Base-by-base conservation (phyloP, 2,888 invertebrate species). In the Psylliodes chrysocephalus region DNA sequence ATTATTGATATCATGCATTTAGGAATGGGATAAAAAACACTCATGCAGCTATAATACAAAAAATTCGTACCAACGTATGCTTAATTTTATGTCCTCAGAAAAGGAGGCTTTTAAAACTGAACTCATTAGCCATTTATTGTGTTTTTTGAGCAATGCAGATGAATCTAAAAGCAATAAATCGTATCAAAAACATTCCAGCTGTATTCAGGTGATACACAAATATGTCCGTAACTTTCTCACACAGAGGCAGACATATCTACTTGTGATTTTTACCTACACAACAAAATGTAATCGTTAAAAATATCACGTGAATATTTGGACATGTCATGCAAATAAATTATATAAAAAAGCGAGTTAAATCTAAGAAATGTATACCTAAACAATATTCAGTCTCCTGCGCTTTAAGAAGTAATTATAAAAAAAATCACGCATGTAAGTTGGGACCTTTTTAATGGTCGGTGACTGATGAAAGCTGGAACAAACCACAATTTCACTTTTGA, bases 31-130 rank as follows among this genome's bases (percentile, higher is more conserved):
- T 12, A 15, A 17, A 18, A 33, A 12, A 42, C 25, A 35, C 25
- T 25, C 35, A 30, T 56, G 40, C 56, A 59, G 35, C 59, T 54
- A 25, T 35, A 52, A 18, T 40, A 59, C 22, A 63, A 28, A 52
- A 65, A 64, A 62, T 62, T 73, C 77, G 73, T 82, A 83, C 83
- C 83, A 83, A 83, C 81, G 78, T 77, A 84, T 81, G 74, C 77
- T 82, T 79, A 84, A 82, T 78, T 82, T 82, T 76, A 83, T 79
- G 81, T 82, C 81, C 78, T 83, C 83, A 77, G 82, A 80, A 82
- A 83, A 84, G 75, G 82, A 81, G 74, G 83, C 83, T 82, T 82
- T 83, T 75, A 83, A 77, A 77, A 82, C 80, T 77, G 78, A 80
- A 81, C 79, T 81, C 83, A 82, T 83, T 79, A 64, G 66, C 64